Evolutionary conservation across 1,140 invertebrate species (phyloP).

Genomic region (Varroa destructor): DNA sequence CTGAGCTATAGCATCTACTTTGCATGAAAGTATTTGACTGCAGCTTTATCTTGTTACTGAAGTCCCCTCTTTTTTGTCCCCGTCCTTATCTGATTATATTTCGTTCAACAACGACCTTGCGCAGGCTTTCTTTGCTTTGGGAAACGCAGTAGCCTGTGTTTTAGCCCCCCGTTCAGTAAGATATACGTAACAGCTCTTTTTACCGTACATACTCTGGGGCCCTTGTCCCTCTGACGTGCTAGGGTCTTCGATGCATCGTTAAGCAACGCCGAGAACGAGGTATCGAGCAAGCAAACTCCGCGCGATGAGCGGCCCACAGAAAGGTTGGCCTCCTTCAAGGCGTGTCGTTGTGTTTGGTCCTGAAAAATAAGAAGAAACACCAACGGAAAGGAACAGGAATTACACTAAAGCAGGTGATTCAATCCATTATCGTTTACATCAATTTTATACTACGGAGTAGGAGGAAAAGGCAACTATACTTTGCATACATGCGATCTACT

Average conservation of each 20-base stretch:
- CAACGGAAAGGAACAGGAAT: no score
- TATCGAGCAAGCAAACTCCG: constrained; percentile 17
- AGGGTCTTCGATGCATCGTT: constrained; percentile 26
- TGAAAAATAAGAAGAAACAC: background rate
- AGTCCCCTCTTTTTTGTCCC: no score
- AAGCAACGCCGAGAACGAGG: constrained; percentile 24
- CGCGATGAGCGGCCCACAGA: constrained; percentile 22
- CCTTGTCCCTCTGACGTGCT: constrained; percentile 25
- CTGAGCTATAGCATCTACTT: no score
- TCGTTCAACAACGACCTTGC: background rate
- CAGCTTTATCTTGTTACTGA: no score
- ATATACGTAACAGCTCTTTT: background rate
- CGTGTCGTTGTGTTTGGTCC: constrained; percentile 14
- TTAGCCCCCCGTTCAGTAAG: background rate
- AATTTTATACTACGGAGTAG: no score
- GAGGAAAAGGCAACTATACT: no score
- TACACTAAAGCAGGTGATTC: no score
- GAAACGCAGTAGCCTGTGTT: background rate
- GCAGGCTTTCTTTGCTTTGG: background rate
- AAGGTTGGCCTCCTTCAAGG: constrained; percentile 24
- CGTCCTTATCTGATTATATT: background rate
- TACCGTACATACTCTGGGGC: constrained; percentile 24
- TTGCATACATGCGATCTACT: no score
- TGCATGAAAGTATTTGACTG: no score
- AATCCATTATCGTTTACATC: no score